These are phyloP conservation scores for Coptodon bakossiorum DNA, from an alignment of 2,113 vertebrate genomes.

Conservation along the genomic window DNA sequence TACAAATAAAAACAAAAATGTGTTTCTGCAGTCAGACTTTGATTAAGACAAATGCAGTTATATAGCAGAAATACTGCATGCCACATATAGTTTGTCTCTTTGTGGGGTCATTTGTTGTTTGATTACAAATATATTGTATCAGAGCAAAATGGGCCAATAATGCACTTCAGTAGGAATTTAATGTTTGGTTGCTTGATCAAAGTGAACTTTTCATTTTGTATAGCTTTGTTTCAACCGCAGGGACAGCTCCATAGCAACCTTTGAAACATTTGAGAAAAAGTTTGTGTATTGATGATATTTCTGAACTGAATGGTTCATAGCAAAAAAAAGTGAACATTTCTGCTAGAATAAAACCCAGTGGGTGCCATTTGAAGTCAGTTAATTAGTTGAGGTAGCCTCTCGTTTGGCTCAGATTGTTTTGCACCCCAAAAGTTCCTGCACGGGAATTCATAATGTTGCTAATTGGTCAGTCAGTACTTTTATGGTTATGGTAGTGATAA, in stretches of 20 bases:
- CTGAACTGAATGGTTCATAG: neutral
- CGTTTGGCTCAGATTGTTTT: neutral
- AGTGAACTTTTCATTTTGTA: neutral
- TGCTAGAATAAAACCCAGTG: fast-evolving
- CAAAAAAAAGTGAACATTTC: neutral
- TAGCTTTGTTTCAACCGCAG: neutral
- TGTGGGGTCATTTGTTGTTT: neutral
- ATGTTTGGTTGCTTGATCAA: neutral
- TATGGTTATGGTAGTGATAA: neutral
- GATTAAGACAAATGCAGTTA: neutral
- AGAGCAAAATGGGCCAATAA: neutral
- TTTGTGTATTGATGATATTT: neutral
- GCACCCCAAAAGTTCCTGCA: neutral
- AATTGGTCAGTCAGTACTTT: neutral
- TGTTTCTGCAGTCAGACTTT: neutral
- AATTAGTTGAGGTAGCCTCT: neutral
- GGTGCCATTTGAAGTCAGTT: neutral
- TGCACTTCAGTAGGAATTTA: neutral
- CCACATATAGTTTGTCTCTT: neutral
- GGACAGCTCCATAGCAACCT: neutral
- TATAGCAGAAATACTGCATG: neutral
- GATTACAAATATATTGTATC: neutral
- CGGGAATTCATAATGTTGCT: neutral
- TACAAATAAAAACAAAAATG: neutral
- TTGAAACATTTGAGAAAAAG: neutral